Evolutionary conservation across 2,888 invertebrate species (phyloP), one percentile per base, ranked within the genome.

Genomic region (Hartigia nigra): DNA sequence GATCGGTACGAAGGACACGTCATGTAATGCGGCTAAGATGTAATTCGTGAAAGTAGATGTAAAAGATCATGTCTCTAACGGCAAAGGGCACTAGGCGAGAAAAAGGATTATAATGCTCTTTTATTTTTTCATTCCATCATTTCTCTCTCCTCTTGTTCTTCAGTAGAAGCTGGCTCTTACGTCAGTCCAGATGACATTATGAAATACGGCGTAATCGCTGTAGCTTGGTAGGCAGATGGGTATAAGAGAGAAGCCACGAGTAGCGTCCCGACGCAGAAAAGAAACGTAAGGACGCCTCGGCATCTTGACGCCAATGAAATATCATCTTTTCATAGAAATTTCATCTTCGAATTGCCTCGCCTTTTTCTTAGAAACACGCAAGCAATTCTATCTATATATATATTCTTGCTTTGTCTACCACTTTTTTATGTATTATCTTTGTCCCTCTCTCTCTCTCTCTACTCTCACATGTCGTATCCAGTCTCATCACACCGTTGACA

Each of bases 181-280:
- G 82, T 90, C 90, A 89, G 86, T 83, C 80, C 85, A 81, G 87
- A 88, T 87, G 87, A 88, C 86, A 88, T 90, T 90, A 88, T 88
- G 90, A 90, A 90, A 90, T 88, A 84, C 86, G 80, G 79, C 85
- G 86, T 88, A 88, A 88, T 31, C 31, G 32, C 72, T 31, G 72
- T 72, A 72, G 39, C 39, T 23, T 55, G 39, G 23, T 23, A 23
- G 55, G 55, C 55, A 55, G 23, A 55, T 23, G 55, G 55, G 55
- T 23, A 55, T 23, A 55, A 23, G 55, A 55, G 55, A 55, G 55
- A 55, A 55, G 23, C 55, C 23, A 9, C 55, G 35, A 35, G 35
- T 35, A 9, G 35, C 35, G 23, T 23, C 23, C 23, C 55, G 9
- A 23, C 23, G 55, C 55, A 55, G 55, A 55, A 23, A 55, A 35